A percentile compares a stretch with the other conserved stretches of the same genome.
Evolutionary conservation across 2,113 vertebrate species (phyloP).

Genomic region (Mus pahari): DNA sequence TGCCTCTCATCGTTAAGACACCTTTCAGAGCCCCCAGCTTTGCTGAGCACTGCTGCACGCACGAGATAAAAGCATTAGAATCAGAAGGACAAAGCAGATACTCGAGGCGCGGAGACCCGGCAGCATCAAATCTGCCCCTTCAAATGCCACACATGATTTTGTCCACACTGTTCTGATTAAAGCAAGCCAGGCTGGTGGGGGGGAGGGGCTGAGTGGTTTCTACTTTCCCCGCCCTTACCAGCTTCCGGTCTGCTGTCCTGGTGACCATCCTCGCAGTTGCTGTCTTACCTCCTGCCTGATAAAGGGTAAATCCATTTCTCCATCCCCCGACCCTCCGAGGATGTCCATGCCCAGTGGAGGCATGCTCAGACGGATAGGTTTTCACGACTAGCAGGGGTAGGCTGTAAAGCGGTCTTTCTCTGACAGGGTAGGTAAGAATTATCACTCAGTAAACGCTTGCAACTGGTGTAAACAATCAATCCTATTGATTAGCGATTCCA

Average conservation of each 20-base stretch:
- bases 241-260: background rate
- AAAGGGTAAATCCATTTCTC: background rate
- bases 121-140: slow-evolving; percentile 64
- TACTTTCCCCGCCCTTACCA: background rate
- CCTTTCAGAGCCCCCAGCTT: background rate
- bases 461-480: background rate
- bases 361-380: background rate
- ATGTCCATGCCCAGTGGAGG: background rate
- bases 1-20: background rate
- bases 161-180: slow-evolving; percentile 51
- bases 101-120: slow-evolving; percentile 12
- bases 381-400: background rate
- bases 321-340: background rate
- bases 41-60: slow-evolving; percentile 50
- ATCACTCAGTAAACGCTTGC: background rate
- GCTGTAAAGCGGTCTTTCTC: background rate
- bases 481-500: background rate
- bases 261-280: background rate
- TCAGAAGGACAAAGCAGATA: slow-evolving; percentile 66
- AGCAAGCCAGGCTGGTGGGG: background rate
- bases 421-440: background rate
- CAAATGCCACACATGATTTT: background rate
- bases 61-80: slow-evolving; percentile 70
- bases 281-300: background rate
- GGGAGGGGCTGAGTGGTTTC: background rate